These are phyloP conservation scores for Heliconius ismenius DNA, from an alignment of 2,888 invertebrate genomes.

Conservation along the genomic window DNA sequence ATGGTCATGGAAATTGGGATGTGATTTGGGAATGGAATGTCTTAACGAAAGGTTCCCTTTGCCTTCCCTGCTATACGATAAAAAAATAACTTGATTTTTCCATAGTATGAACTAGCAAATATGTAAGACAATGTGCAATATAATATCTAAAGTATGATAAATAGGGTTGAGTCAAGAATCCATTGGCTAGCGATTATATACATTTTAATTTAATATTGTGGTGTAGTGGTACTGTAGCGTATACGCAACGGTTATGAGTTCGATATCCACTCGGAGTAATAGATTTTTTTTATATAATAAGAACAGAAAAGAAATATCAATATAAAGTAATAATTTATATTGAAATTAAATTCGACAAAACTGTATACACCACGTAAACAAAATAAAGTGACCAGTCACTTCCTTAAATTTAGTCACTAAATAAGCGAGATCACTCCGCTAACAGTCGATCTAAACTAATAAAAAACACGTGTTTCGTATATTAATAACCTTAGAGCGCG, in stretches of 20 bases:
- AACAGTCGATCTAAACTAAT: conserved; percentile 2
- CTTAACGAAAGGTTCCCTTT: background rate
- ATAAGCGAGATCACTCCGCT: conserved; percentile 4
- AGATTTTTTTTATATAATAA: background rate
- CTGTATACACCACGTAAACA: background rate
- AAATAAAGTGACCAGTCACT: background rate
- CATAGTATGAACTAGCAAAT: background rate
- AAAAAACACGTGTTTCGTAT: conserved; percentile 70
- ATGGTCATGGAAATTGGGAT: background rate
- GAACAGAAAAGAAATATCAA: no score
- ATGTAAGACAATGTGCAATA: background rate
- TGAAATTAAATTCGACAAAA: no score
- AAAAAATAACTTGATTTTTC: background rate
- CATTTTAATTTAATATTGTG: background rate
- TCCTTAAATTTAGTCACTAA: background rate
- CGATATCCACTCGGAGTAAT: background rate
- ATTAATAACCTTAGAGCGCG: conserved; percentile 72
- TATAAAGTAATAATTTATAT: no score
- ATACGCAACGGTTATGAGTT: background rate
- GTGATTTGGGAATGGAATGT: background rate
- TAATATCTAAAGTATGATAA: conserved; percentile 12
- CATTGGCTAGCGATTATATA: conserved; percentile 22
- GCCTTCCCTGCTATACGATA: background rate
- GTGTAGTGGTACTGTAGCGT: background rate
- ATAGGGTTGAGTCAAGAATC: conserved; percentile 25